phyloP scores from a whole-genome alignment of 2,888 invertebrate genomes.

The Phasia obesa region DNA sequence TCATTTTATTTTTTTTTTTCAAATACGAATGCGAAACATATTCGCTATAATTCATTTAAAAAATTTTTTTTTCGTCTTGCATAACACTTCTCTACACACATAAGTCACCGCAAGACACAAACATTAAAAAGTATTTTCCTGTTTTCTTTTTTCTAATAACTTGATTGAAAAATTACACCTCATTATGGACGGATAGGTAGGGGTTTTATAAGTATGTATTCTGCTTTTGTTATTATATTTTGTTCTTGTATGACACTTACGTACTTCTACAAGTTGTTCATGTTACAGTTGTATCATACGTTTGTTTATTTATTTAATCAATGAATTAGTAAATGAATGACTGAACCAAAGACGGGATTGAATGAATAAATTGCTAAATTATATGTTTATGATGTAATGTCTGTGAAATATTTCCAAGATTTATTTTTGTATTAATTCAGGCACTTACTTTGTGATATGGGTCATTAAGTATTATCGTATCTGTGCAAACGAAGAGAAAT shows the following conservation, averaged over 20 bases:
- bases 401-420: not conserved
- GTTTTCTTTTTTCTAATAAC: constrained; percentile 30
- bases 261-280: not conserved
- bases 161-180: constrained; percentile 65
- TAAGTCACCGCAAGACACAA: not conserved
- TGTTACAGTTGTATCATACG: constrained; percentile 12
- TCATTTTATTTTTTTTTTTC: not conserved
- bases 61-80: constrained; percentile 32
- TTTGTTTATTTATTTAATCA: constrained; percentile 36
- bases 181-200: constrained; percentile 22
- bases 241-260: constrained; percentile 5
- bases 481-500: not conserved
- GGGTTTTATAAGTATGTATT: constrained; percentile 14
- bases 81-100: constrained; percentile 23
- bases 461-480: constrained; percentile 34
- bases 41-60: constrained; percentile 36
- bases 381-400: constrained; percentile 22
- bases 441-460: constrained; percentile 31
- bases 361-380: constrained; percentile 27
- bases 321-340: constrained; percentile 32
- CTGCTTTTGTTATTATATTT: not conserved
- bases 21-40: not conserved
- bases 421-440: not conserved
- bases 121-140: not conserved
- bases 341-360: constrained; percentile 4